Evolutionary conservation across 2,888 invertebrate species (phyloP), one percentile per base, ranked within the genome.

Genomic region (Rotaria sp.): DNA sequence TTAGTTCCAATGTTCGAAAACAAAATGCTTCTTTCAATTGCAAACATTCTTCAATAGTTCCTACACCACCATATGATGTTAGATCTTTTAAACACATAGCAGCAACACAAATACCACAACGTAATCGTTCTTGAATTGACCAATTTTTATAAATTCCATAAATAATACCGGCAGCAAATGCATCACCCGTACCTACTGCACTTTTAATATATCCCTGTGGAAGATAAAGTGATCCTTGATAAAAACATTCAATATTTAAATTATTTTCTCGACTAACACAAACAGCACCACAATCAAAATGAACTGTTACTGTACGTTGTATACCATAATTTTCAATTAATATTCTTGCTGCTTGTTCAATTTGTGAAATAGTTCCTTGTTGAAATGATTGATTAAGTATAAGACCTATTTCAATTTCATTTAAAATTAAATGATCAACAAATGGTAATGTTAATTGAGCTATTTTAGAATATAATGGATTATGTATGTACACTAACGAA

Each of bases 341-440:
- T 26, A 26, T 0, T 80, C 13, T 80, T 45, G 80, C 80, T 11
- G 80, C 80, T 45, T 80, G 45, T 80, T 80, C 45, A 45, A 80
- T 45, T 45, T 41, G 26, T 13, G 24, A 26, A 26, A 80, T 26
- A 10, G 41, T 45, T 35, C 67, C 67, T 67, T 67, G 67, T 80
- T 41, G n/a, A n/a, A 80, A 80, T n/a, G 80, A 80, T 80, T 45
- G 80, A 80, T 26, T 45, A 45, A 80, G 26, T 10, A 80, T 80
- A 45, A 41, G 13, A n/a, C 80, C 80, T 1, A 45, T 7, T 80
- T 80, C 80, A 45, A 45, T 21, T 45, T 80, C 80, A 45, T 80
- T 80, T 15, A 80, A n/a, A 45, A 80, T 80, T n/a, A 80, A 80
- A 80, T 80, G 80, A 80, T 80, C 80, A 45, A 80, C 80, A n/a